phyloP scores from a whole-genome alignment of 1,140 invertebrate species.

The Drosophila willistoni region DNA sequence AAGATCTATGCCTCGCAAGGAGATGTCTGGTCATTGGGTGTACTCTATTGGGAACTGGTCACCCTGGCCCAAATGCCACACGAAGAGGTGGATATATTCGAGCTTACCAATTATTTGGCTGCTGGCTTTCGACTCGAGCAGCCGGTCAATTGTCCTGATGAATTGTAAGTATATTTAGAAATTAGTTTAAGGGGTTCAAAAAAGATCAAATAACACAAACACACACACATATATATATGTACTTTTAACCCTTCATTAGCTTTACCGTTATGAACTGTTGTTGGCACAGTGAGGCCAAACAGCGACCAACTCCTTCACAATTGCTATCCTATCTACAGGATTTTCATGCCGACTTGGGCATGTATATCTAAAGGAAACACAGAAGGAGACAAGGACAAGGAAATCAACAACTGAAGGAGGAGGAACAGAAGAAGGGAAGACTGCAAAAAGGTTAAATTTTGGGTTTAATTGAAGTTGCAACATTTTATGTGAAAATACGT shows the following conservation, averaged over 20 bases:
- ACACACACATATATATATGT: no score
- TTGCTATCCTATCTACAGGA: slow-evolving; percentile 93
- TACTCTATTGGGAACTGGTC: slow-evolving; percentile 96
- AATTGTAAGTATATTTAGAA: slow-evolving; percentile 89
- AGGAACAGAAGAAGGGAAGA: slow-evolving; percentile 30
- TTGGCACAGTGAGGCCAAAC: slow-evolving; percentile 91
- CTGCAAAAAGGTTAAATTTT: slow-evolving; percentile 15
- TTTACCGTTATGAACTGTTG: slow-evolving; percentile 96
- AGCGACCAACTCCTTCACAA: slow-evolving; percentile 93
- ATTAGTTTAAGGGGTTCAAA: not conserved
- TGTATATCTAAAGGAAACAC: slow-evolving; percentile 86
- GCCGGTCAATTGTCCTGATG: slow-evolving; percentile 97
- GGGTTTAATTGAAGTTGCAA: slow-evolving; percentile 6
- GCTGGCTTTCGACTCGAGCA: slow-evolving; percentile 95
- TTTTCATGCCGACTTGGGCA: slow-evolving; percentile 92
- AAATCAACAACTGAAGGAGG: not conserved
- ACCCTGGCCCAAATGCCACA: slow-evolving; percentile 87
- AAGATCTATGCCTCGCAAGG: slow-evolving; percentile 83
- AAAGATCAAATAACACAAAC: not conserved
- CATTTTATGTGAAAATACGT: slow-evolving; percentile 3
- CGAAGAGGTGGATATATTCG: slow-evolving; percentile 95
- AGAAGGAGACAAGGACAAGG: slow-evolving; percentile 16
- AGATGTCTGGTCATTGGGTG: slow-evolving; percentile 93
- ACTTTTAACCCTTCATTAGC: slow-evolving; percentile 83
- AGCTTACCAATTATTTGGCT: slow-evolving; percentile 93